Evolutionary conservation across 2,797 vertebrate genomes (phyloP).

Genomic region (Acanthornis magna): DNA sequence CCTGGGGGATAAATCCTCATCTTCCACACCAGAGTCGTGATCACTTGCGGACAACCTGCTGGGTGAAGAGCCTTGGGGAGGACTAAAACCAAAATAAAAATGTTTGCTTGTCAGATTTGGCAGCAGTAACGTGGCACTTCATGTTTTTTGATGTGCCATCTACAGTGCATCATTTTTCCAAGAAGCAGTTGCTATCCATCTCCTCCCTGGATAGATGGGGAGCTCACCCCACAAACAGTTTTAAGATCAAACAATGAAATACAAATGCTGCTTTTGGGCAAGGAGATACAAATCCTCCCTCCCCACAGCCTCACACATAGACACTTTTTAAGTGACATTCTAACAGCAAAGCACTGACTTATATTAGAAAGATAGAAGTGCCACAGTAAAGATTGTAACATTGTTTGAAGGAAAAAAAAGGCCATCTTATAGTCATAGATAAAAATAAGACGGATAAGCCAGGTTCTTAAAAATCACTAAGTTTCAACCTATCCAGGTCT

Average conservation of each 20-base stretch:
- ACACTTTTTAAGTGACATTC: background rate
- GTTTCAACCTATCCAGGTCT: background rate
- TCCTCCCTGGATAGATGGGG: background rate
- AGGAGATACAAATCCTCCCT: background rate
- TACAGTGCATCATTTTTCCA: background rate
- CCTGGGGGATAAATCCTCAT: slow-evolving; percentile 92
- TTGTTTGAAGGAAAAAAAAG: background rate
- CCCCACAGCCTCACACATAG: background rate
- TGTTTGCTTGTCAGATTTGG: background rate
- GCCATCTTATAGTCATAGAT: background rate
- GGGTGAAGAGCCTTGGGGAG: slow-evolving; percentile 60
- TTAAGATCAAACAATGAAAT: background rate
- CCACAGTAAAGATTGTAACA: background rate
- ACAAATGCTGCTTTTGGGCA: background rate
- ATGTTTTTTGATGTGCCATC: background rate
- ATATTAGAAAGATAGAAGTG: background rate
- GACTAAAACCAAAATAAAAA: slow-evolving; percentile 43
- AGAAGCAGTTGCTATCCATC: background rate
- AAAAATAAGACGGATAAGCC: background rate
- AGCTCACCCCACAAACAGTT: background rate
- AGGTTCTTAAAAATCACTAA: background rate
- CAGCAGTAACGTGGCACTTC: background rate
- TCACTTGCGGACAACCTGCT: slow-evolving; percentile 79
- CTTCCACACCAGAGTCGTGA: slow-evolving; percentile 92
- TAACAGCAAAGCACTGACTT: background rate